Conservation (phyloP, 2,888 invertebrate species). For the Mythimna vitellina region DNA sequence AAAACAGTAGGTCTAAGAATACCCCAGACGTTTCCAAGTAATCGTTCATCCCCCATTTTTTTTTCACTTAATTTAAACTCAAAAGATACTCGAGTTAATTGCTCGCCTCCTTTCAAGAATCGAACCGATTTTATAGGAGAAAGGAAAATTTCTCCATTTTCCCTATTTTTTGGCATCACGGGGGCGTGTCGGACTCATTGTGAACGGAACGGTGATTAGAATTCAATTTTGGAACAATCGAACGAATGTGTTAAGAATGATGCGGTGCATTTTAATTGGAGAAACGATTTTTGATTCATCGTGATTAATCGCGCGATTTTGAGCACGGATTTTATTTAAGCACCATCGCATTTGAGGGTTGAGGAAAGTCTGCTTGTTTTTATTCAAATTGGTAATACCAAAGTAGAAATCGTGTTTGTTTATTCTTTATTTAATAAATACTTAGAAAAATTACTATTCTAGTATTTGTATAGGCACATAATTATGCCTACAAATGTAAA, state of each 20-base stretch:
- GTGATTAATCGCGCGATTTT: constrained; percentile 54
- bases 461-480: background rate
- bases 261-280: constrained; percentile 90
- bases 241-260: constrained; percentile 83
- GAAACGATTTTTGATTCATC: constrained; percentile 77
- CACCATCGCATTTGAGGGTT: constrained; percentile 41
- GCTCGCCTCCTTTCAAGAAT: constrained; percentile 85
- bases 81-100: constrained; percentile 90
- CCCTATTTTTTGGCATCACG: constrained; percentile 86
- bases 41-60: constrained; percentile 71
- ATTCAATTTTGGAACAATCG: constrained; percentile 90
- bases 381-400: background rate
- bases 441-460: constrained; percentile 2
- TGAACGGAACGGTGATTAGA: constrained; percentile 88
- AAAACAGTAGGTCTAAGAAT: constrained; percentile 51
- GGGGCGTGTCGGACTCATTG: constrained; percentile 81
- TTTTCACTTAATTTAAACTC: constrained; percentile 90
- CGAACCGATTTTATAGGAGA: constrained; percentile 82
- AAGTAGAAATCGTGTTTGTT: background rate
- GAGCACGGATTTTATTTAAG: constrained; percentile 17
- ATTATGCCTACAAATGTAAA: constrained; percentile 20
- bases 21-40: constrained; percentile 68
- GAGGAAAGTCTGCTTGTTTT: constrained; percentile 14
- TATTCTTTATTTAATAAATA: constrained; percentile 14
- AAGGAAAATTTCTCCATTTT: constrained; percentile 86